Conservation (phyloP, 2,888 invertebrate genomes). For the Drosophila austrosaltans region DNA sequence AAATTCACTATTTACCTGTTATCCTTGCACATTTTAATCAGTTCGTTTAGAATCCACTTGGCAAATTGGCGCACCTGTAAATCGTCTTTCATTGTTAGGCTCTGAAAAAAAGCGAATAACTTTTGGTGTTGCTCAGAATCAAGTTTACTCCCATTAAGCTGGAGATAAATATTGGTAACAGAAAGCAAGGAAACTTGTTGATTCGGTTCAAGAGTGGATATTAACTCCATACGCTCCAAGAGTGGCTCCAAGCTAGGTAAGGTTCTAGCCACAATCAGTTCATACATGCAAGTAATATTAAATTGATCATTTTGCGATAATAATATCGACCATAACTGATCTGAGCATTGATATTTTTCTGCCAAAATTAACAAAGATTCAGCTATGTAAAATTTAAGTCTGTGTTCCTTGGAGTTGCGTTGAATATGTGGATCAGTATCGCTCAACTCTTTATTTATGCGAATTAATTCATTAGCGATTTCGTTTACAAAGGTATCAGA, state of each 20-base stretch:
- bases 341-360: background rate
- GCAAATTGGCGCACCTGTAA: background rate
- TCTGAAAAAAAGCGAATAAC: background rate
- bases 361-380: background rate
- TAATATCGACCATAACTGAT: background rate
- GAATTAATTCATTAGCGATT: background rate
- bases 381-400: background rate
- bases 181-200: background rate
- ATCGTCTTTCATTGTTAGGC: background rate
- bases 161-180: background rate
- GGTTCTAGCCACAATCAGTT: background rate
- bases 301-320: background rate
- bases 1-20: background rate
- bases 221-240: background rate
- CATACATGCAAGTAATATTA: background rate
- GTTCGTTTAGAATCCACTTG: background rate
- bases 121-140: background rate
- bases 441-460: background rate
- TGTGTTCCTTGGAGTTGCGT: background rate
- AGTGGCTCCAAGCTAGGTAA: background rate
- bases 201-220: background rate
- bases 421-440: background rate
- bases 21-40: background rate
- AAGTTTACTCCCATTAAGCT: background rate
- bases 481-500: background rate